Evolutionary conservation across 2,797 vertebrate species (phyloP), one percentile per base, ranked within the genome.

Genomic region (Onychomys torridus): DNA sequence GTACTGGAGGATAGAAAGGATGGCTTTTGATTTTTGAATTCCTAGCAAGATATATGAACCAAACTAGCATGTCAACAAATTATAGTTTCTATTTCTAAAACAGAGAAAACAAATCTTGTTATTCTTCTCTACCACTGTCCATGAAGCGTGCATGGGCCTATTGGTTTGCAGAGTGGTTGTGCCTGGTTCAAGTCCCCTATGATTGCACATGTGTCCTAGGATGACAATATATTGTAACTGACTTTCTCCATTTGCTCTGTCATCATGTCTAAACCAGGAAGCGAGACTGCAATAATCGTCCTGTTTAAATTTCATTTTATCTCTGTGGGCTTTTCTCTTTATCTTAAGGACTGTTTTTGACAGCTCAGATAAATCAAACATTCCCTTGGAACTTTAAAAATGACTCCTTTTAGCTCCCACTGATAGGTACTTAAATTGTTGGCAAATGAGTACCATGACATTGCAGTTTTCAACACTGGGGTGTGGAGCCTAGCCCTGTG

Each of bases 71-170:
- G 23, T 82, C 73, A 92, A 85, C 2, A 91, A 90, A 89, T 86
- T 71, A 89, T 82, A 63, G 14, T 52, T 91, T 96, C 84, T 92
- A 46, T 78, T 93, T 52, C 55, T 92, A 91, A 96, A 87, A 93
- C 55, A 89, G 55, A 52, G 75, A 90, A 93, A 69, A 89, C 37
- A 88, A 82, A 10, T 16, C 0, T 3, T 81, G 52, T 69, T n/a
- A 8, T 57, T 83, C 5, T 46, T 76, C 27, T 43, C 25, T 57
- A 52, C 71, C 81, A 14, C 25, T 34, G 81, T 88, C 27, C 57
- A 12, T 4, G 34, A 83, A 27, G 21, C n/a, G 85, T 90, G 12
- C 8, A 63, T 43, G 6, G n/a, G 0, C 10, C 6, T 91, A 52
- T 89, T 94, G 55, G 43, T 85, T 89, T 65, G 63, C 19, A 76